Conservation (phyloP, 2,797 vertebrate species). For the Poliocrania exsul region DNA sequence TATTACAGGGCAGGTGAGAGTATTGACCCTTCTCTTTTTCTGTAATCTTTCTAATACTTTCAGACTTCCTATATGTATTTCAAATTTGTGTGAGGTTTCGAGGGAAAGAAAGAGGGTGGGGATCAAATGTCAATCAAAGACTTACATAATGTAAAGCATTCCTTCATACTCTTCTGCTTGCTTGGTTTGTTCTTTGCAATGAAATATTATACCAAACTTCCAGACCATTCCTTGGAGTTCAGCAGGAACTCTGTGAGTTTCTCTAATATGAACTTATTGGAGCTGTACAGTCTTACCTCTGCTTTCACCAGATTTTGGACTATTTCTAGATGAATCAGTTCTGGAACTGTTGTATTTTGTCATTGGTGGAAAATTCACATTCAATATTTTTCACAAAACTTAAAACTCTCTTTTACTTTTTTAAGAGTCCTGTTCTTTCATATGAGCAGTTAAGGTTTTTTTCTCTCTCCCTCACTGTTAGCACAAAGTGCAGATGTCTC, state of each 20-base stretch:
- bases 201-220: neutral
- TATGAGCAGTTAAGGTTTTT: neutral
- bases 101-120: neutral
- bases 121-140: neutral
- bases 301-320: neutral
- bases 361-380: neutral
- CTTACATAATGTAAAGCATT: neutral
- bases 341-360: neutral
- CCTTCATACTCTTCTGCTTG: neutral
- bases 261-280: neutral
- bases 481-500: neutral
- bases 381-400: neutral
- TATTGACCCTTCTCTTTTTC: neutral
- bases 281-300: neutral
- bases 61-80: neutral
- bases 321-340: neutral
- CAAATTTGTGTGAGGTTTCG: neutral
- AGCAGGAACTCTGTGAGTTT: neutral
- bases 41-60: neutral
- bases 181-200: neutral
- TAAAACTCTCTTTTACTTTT: neutral
- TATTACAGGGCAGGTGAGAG: neutral
- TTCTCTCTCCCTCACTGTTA: neutral
- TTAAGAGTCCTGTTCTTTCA: neutral
- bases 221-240: neutral